phyloP scores from a whole-genome alignment of 2,797 vertebrate genomes.

The Premnoplex brunnescens region DNA sequence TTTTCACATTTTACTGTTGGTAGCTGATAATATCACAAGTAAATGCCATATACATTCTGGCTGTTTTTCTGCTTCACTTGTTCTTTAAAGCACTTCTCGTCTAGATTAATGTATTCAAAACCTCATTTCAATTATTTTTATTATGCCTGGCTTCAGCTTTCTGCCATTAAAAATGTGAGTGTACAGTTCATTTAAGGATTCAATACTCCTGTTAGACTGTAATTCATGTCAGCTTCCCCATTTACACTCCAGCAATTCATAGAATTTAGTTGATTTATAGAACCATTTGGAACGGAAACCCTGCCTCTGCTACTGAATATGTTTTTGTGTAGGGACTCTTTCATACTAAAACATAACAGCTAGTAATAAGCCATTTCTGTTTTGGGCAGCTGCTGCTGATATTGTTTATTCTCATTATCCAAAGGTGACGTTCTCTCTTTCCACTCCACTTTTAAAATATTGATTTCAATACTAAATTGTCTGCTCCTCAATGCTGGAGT shows the following conservation, averaged over 20 bases:
- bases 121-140: slow-evolving; percentile 77
- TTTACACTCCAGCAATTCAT: slow-evolving; percentile 11
- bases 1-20: background rate
- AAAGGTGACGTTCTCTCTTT: background rate
- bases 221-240: slow-evolving; percentile 39
- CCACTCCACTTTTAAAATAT: background rate
- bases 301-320: background rate
- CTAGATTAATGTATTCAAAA: slow-evolving; percentile 58
- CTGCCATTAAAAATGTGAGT: slow-evolving; percentile 73
- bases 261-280: slow-evolving; percentile 50
- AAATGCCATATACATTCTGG: background rate
- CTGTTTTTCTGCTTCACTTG: slow-evolving; percentile 57
- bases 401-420: background rate
- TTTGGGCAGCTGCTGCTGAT: background rate
- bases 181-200: slow-evolving; percentile 76
- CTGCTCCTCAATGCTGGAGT: background rate
- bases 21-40: background rate
- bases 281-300: background rate
- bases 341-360: background rate
- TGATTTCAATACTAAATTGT: background rate
- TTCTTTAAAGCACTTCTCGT: slow-evolving; percentile 52
- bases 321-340: background rate
- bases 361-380: slow-evolving; percentile 5
- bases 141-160: slow-evolving; percentile 61
- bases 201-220: slow-evolving; percentile 65